Evolutionary conservation across 2,113 vertebrate genomes (phyloP), one percentile per base, ranked within the genome.

Genomic region (Cariama cristata): DNA sequence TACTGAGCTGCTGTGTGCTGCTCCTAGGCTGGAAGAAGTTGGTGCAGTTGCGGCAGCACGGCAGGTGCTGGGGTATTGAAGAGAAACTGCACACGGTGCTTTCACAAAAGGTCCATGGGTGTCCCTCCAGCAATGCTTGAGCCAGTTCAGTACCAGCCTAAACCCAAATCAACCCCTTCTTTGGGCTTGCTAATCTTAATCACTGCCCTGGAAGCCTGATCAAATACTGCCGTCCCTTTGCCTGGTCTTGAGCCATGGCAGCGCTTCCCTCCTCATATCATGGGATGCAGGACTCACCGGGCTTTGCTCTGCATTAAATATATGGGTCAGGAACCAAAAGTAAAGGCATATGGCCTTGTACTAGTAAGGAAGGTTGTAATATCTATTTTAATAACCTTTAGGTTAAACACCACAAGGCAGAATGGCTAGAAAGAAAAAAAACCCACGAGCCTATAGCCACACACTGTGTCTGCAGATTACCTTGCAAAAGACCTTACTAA

Each of bases 11-110:
- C 28, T 63, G 9, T 38, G 42, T 58, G 56, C 50, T 49, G 22
- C 35, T 90, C 20, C 60, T 3, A 4, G 42, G 66, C 23, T 50
- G 62, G 69, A 79, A 40, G 52, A 33, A 12, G 14, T 56, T 53
- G 52, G 21, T 50, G 20, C 38, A 3, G 12, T 22, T 4, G 5
- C 1, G 6, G 35, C 52, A 73, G 59, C 40, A 14, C 0, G 3
- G 52, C 59, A 40, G 12, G 23, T 20, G 20, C 11, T 18, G 17
- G 14, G 17, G 5, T 77, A 59, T 60, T 0, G 0, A 44, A 86
- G 30, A 64, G 59, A 87, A 91, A 23, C 28, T 9, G 18, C 2
- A 1, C 0, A 0, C 1, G 2, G 8, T 76, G 32, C n/a, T 68
- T 80, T 73, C 68, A 38, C 0, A 2, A 13, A 49, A 45, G 33